phyloP scores from a whole-genome alignment of 2,888 invertebrate species.

The Hyles lineata region DNA sequence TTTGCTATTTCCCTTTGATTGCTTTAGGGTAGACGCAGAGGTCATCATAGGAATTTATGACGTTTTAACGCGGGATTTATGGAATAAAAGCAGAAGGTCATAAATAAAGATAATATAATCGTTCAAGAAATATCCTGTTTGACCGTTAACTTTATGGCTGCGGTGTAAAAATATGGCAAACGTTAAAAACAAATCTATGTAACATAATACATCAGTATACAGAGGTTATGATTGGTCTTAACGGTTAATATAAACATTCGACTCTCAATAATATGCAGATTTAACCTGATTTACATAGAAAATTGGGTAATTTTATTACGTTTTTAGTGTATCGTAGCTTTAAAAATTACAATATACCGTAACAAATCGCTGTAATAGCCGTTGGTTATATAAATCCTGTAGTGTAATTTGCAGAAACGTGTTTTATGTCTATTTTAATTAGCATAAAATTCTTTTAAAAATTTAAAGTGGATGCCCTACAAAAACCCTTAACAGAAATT shows the following conservation, averaged over 20 bases:
- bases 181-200: background rate
- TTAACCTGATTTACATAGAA: background rate
- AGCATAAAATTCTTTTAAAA: background rate
- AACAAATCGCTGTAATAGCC: background rate
- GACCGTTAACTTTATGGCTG: background rate
- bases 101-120: background rate
- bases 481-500: slow-evolving; percentile 1
- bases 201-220: background rate
- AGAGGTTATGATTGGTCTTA: background rate
- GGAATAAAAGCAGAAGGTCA: background rate
- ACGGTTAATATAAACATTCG: background rate
- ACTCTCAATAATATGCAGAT: background rate
- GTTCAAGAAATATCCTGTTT: background rate
- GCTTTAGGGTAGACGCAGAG: background rate
- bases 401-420: background rate
- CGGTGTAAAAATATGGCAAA: background rate
- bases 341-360: background rate
- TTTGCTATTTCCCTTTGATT: background rate
- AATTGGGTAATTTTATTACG: background rate
- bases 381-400: background rate
- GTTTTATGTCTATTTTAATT: background rate
- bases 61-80: background rate
- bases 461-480: slow-evolving; percentile 4
- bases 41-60: background rate
- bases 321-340: background rate